A percentile compares a stretch with the other conserved stretches of the same genome.
phyloP scores from a whole-genome alignment of 1,140 invertebrate genomes.

The Penaeus chinensis region DNA sequence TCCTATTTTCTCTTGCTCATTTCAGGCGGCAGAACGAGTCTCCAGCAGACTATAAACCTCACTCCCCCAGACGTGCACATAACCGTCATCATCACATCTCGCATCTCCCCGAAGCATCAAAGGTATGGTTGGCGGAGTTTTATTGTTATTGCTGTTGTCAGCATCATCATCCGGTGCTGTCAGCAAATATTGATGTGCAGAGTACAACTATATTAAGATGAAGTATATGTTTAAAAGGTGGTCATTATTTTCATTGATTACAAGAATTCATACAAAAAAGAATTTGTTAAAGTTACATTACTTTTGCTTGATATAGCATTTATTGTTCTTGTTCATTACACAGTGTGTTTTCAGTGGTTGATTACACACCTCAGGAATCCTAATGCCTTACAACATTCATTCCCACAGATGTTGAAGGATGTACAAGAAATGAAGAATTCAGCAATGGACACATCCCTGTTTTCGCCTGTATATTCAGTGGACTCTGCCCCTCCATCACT shows the following conservation, averaged over 20 bases:
- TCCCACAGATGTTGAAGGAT: conserved; percentile 43
- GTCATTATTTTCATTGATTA: too few relatives aligned
- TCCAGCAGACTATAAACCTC: conserved; percentile 33
- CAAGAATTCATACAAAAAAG: too few relatives aligned
- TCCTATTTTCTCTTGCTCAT: neutral
- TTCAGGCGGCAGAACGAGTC: conserved; percentile 50
- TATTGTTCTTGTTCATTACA: neutral
- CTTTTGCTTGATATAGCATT: too few relatives aligned
- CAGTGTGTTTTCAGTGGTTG: too few relatives aligned
- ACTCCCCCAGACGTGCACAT: conserved; percentile 34
- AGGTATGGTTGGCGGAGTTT: conserved; percentile 1
- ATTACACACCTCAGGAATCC: neutral
- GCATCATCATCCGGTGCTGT: too few relatives aligned
- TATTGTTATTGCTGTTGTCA: neutral
- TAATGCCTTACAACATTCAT: neutral
- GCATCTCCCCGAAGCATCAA: conserved; percentile 37
- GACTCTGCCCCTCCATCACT: conserved; percentile 39
- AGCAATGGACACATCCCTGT: conserved; percentile 54
- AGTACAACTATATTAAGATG: too few relatives aligned
- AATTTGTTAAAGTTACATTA: too few relatives aligned
- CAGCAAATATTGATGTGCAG: too few relatives aligned
- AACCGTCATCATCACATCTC: conserved; percentile 38
- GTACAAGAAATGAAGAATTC: conserved; percentile 51
- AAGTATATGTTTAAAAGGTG: too few relatives aligned
- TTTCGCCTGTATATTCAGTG: conserved; percentile 51